These are phyloP conservation scores for Aphodius granarius DNA, from an alignment of 2,888 invertebrate species.

Conservation along the genomic window DNA sequence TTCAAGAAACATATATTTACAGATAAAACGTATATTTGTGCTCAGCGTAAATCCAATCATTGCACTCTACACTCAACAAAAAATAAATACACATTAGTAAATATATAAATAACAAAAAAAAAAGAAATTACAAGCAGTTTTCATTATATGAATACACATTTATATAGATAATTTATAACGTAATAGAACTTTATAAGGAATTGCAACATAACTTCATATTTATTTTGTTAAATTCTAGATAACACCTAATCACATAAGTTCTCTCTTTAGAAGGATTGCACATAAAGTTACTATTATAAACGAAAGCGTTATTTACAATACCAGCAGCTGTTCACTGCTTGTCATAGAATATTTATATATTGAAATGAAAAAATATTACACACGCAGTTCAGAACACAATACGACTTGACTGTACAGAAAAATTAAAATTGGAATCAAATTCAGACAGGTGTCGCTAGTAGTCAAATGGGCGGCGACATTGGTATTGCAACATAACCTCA, in stretches of 20 bases:
- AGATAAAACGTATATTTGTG: background rate
- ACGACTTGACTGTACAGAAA: background rate
- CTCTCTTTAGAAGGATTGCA: background rate
- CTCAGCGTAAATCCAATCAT: background rate
- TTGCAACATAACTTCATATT: background rate
- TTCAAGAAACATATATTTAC: background rate
- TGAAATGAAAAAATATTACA: background rate
- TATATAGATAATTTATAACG: background rate
- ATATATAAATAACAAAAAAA: slow-evolving; percentile 8
- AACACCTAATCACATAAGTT: background rate
- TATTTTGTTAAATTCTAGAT: background rate
- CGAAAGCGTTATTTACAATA: background rate
- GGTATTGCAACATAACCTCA: no score
- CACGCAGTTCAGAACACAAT: background rate
- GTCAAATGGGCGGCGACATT: no score
- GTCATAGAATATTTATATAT: background rate
- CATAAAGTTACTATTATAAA: background rate
- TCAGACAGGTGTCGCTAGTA: no score
- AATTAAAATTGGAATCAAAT: background rate
- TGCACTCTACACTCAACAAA: slow-evolving; percentile 7
- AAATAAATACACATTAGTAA: slow-evolving; percentile 10
- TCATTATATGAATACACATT: background rate
- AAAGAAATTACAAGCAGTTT: background rate
- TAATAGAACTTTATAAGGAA: background rate
- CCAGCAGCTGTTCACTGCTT: background rate